A percentile compares a stretch with the other conserved stretches of the same genome.
Conservation (phyloP, 23 tunicate species). For the Ascidia mentula region DNA sequence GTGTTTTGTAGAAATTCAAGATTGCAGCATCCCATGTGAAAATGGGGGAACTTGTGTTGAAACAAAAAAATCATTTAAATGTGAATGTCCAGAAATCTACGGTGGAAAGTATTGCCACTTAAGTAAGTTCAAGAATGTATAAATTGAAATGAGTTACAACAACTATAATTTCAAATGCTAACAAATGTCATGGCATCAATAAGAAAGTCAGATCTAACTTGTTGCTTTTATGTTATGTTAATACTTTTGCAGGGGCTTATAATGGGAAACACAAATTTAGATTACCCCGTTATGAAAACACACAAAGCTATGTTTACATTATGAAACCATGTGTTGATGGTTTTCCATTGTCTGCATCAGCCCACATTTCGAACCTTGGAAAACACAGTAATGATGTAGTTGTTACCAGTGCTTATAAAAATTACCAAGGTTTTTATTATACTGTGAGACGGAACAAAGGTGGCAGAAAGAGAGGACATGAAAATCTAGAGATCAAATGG, state of each 20-base stretch:
- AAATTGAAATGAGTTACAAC: too few relatives aligned
- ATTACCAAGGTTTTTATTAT: neutral
- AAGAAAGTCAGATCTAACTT: too few relatives aligned
- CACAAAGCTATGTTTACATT: neutral
- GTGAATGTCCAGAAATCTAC: neutral
- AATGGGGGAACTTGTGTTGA: neutral
- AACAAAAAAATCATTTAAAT: neutral
- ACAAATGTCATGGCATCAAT: too few relatives aligned
- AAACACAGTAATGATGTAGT: neutral
- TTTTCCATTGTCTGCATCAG: neutral
- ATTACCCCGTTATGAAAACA: neutral
- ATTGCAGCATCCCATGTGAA: neutral
- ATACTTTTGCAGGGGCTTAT: neutral
- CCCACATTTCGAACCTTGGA: neutral
- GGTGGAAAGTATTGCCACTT: neutral
- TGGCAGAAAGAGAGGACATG: neutral
- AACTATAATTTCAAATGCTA: too few relatives aligned
- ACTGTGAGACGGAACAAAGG: neutral
- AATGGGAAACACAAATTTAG: neutral
- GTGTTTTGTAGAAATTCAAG: conserved; percentile 1
- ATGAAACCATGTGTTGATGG: neutral
- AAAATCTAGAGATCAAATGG: neutral
- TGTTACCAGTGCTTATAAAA: neutral
- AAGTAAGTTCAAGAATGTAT: too few relatives aligned
- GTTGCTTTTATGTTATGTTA: too few relatives aligned